Conservation (phyloP, 2,888 invertebrate species). For the Digitonthophagus gazella region DNA sequence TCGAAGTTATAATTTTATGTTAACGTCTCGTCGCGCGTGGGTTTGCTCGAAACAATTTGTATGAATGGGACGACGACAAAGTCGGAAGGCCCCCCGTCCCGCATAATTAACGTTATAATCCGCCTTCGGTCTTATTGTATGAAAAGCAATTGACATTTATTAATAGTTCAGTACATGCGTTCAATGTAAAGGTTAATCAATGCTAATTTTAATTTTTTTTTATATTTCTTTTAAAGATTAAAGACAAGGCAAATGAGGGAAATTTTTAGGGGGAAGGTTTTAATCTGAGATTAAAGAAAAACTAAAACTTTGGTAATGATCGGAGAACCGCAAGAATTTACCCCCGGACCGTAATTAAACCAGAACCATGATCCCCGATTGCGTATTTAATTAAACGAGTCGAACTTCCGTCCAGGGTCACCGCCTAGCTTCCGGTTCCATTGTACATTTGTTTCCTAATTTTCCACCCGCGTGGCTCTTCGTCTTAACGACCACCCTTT, state of each 20-base stretch:
- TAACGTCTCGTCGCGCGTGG: neutral
- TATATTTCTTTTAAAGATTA: no score
- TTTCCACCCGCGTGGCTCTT: conserved; percentile 1
- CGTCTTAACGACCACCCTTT: neutral
- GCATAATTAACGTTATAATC: neutral
- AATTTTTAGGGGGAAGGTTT: neutral
- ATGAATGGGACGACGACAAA: neutral
- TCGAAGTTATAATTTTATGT: neutral
- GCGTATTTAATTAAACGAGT: neutral
- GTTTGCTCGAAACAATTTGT: neutral
- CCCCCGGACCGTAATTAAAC: neutral
- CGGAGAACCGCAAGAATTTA: neutral
- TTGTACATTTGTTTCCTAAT: conserved; percentile 14
- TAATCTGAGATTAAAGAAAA: conserved; percentile 4
- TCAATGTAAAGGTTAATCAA: neutral
- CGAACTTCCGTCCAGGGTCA: conserved; percentile 1
- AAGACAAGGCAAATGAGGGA: no score
- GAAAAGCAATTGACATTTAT: conserved; percentile 1
- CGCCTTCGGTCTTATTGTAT: neutral
- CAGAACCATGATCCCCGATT: neutral
- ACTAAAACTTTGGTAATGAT: neutral
- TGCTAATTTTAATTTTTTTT: no score
- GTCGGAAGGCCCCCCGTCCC: neutral
- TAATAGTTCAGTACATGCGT: neutral
- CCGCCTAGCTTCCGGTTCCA: neutral